Evolutionary conservation across 1,140 invertebrate genomes (phyloP), one percentile per base, ranked within the genome.

Genomic region (Pseudachorutes palmiensis): DNA sequence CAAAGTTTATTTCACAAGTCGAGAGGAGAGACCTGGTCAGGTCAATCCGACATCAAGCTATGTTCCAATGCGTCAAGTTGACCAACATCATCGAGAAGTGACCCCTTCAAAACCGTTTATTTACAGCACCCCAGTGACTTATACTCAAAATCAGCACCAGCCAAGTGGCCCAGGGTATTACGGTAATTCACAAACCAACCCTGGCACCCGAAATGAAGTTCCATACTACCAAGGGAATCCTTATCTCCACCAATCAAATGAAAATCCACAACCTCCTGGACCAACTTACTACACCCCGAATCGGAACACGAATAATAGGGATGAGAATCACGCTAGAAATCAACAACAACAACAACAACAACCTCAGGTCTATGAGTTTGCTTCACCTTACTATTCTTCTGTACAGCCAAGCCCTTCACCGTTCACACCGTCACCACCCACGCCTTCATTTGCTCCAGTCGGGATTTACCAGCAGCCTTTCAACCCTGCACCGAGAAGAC

Each of bases 231-330:
- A 19, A 14, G 5, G 9, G 3, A 5, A 55, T 55, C 51, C 12
- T 5, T 14, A 55, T 55, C 51, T 22, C 5, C 24, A 41, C 36
- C 22, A 41, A 57, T 1, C 30, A 29, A 2, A 65, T 22, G 29
- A 32, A 19, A 9, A 65, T 31, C 31, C 31, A 2, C 5, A 12
- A 57, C 22, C 19, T n/a, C 22, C 33, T 57, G 58, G 58, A 5
- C 65, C 65, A 2, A 66, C 65, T 45, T 66, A 66, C 55, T 30
- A 36, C 5, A 60, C 65, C 3, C 48, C 24, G 19, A 48, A 41
- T 41, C 19, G 51, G 24, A 55, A 55, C 51, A 14, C 51, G 24
- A 55, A 14, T 22, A 22, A 22, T 5, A 16, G 24, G 24, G 5
- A 55, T 9, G 5, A 26, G 3, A 26, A 14, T 5, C 24, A 14